A percentile compares a stretch with the other conserved stretches of the same genome.
These are phyloP conservation scores for Crambe crambe DNA, from an alignment of 37 sponge, comb jelly and placozoan species.

Conservation along the genomic window DNA sequence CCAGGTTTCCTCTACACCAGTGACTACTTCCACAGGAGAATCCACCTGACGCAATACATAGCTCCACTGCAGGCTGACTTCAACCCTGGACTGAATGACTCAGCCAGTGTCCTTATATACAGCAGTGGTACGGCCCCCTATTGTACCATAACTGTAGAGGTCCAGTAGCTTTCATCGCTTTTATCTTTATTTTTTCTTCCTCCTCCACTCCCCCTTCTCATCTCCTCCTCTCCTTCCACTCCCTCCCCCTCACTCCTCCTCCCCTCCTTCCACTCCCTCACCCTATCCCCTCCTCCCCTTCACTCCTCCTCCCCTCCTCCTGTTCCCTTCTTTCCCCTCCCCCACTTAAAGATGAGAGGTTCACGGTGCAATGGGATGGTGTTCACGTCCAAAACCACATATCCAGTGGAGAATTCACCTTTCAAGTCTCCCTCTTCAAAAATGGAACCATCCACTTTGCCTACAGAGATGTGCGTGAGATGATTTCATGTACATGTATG, in stretches of 20 bases:
- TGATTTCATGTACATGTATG: neutral
- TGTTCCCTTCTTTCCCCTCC: too few relatives aligned
- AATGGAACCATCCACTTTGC: constrained; percentile 74
- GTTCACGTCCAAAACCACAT: constrained; percentile 58
- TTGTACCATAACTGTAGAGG: neutral
- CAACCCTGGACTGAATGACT: constrained; percentile 47
- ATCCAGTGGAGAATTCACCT: constrained; percentile 65
- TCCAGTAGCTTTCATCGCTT: too few relatives aligned
- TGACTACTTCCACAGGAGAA: constrained; percentile 14
- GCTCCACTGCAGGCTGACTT: constrained; percentile 85
- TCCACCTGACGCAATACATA: constrained; percentile 62
- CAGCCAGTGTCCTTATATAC: constrained; percentile 37
- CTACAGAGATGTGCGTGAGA: constrained; percentile 67
- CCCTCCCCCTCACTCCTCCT: too few relatives aligned
- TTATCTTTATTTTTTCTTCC: too few relatives aligned
- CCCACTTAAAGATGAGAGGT: too few relatives aligned
- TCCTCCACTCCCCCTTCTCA: too few relatives aligned
- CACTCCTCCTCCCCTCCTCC: too few relatives aligned
- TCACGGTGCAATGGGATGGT: constrained; percentile 71
- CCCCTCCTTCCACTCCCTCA: too few relatives aligned
- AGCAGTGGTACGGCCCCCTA: constrained; percentile 27
- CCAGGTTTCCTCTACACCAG: constrained; percentile 72
- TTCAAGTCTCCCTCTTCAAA: constrained; percentile 72
- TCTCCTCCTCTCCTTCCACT: too few relatives aligned
- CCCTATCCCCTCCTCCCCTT: too few relatives aligned